Percentiles rank a stretch among this genome's conserved stretches.
Evolutionary conservation across 1,140 invertebrate genomes (phyloP).

Genomic region (Cataglyphis hispanica): DNA sequence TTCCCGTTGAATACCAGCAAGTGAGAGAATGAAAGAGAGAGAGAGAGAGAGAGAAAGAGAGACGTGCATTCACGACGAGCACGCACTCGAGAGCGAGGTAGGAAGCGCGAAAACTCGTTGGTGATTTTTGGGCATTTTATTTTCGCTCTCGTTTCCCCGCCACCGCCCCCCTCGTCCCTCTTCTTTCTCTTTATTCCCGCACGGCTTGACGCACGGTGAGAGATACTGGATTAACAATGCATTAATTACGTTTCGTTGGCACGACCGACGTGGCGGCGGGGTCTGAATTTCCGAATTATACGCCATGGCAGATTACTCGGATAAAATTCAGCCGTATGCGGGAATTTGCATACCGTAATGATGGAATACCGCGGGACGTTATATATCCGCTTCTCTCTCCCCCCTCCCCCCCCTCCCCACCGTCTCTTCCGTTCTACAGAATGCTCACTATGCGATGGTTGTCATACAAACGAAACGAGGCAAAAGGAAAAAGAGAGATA

Average conservation of each 20-base stretch:
- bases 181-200: slow-evolving; percentile 42
- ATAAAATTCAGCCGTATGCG: slow-evolving; percentile 81
- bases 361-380: slow-evolving; percentile 67
- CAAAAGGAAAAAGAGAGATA: neutral
- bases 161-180: neutral
- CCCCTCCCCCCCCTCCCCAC: no score
- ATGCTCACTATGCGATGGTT: slow-evolving; percentile 56
- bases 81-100: slow-evolving; percentile 32
- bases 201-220: slow-evolving; percentile 54
- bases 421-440: slow-evolving; percentile 56
- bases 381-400: slow-evolving; percentile 25
- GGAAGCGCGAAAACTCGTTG: slow-evolving; percentile 65
- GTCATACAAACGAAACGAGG: slow-evolving; percentile 27
- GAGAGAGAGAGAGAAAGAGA: neutral
- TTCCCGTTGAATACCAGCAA: slow-evolving; percentile 29
- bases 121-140: slow-evolving; percentile 72
- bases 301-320: slow-evolving; percentile 80
- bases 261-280: slow-evolving; percentile 53
- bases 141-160: slow-evolving; percentile 47
- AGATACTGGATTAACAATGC: slow-evolving; percentile 82
- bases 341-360: slow-evolving; percentile 80
- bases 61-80: slow-evolving; percentile 21
- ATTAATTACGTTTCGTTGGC: slow-evolving; percentile 81
- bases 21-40: neutral
- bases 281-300: slow-evolving; percentile 81